Evolutionary conservation across 1,140 invertebrate species (phyloP).

Genomic region (Pogonomyrmex barbatus): DNA sequence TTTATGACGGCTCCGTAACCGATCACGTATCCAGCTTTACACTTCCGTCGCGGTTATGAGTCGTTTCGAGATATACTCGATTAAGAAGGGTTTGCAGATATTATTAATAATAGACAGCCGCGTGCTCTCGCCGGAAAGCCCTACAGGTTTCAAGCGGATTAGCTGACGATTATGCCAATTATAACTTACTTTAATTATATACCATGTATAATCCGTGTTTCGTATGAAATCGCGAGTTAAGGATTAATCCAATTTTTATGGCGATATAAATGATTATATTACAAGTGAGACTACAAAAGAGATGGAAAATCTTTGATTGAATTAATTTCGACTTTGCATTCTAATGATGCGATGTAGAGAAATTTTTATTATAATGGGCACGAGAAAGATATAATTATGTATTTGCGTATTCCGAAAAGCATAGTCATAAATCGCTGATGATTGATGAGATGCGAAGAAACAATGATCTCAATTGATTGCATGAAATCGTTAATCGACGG

Average conservation of each 20-base stretch:
- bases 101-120: constrained; percentile 10
- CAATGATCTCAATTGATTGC: constrained; percentile 33
- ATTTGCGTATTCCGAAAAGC: neutral
- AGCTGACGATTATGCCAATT: neutral
- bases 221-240: neutral
- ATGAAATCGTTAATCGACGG: constrained; percentile 24
- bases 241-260: neutral
- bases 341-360: neutral
- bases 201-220: neutral
- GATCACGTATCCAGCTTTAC: constrained; percentile 44
- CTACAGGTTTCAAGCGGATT: neutral
- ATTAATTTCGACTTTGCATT: neutral
- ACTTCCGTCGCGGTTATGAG: constrained; percentile 38
- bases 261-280: neutral
- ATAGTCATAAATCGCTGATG: neutral
- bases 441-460: constrained; percentile 15
- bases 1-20: constrained; percentile 70
- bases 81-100: neutral
- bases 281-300: neutral
- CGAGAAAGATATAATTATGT: neutral
- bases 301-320: neutral
- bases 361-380: neutral
- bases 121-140: neutral
- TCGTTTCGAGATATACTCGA: neutral
- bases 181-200: constrained; percentile 5